These are phyloP conservation scores for Agrochola litura DNA, from an alignment of 2,888 invertebrate species.

Conservation along the genomic window DNA sequence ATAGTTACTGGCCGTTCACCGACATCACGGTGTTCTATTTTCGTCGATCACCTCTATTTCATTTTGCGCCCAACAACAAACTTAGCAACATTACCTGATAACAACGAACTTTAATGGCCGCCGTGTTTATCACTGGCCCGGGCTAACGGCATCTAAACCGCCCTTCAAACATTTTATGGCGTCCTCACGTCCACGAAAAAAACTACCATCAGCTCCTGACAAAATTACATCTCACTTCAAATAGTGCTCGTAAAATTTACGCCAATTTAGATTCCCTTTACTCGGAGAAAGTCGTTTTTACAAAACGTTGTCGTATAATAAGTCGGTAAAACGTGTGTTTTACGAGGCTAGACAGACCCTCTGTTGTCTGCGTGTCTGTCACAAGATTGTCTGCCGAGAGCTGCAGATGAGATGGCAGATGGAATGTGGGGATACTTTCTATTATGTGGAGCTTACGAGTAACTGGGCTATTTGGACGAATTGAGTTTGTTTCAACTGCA, in stretches of 20 bases:
- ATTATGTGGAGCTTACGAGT: conserved; percentile 56
- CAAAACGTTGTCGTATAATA: conserved; percentile 83
- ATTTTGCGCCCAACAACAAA: conserved; percentile 44
- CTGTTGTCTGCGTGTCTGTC: conserved; percentile 66
- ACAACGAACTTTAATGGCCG: conserved; percentile 51
- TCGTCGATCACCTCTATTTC: conserved; percentile 10
- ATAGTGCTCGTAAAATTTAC: conserved; percentile 83
- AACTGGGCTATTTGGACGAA: conserved; percentile 52
- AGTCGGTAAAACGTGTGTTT: conserved; percentile 84
- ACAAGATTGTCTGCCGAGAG: conserved; percentile 58
- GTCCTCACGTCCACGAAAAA: conserved; percentile 60
- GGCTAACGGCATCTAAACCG: conserved; percentile 58
- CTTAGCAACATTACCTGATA: conserved; percentile 51
- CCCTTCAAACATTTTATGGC: conserved; percentile 62
- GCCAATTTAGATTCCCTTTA: conserved; percentile 84
- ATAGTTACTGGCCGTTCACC: neutral
- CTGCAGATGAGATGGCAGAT: conserved; percentile 55
- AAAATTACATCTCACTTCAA: conserved; percentile 74
- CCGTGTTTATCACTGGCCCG: conserved; percentile 52
- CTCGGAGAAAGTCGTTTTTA: conserved; percentile 75
- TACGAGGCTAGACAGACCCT: conserved; percentile 75
- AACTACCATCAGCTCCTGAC: conserved; percentile 67
- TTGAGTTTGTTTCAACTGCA: conserved; percentile 57
- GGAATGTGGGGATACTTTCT: conserved; percentile 51
- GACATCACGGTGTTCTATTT: neutral